Evolutionary conservation across 2,888 invertebrate species (phyloP), one percentile per base, ranked within the genome.

Genomic region (Euclidia mi): DNA sequence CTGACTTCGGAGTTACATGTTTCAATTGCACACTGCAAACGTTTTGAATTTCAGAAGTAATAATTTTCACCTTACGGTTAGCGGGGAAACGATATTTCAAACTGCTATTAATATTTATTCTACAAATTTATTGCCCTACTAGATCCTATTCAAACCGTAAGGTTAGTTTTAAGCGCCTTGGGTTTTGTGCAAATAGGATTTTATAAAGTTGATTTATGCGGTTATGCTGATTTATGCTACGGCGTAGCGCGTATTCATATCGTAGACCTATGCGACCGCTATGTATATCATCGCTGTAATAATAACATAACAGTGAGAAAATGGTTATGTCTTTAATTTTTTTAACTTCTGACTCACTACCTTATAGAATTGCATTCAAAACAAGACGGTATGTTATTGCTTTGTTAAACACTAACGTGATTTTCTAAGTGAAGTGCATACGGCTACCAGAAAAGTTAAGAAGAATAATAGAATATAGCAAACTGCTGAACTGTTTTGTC

Each of bases 121-220:
- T 31, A 67, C 55, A 56, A 72, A 71, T 71, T 62, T 72, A 72
- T 71, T 61, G 49, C 56, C 43, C 15, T 41, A 65, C 62, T 65
- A 60, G 70, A 69, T 72, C 70, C 70, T 50, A 62, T 72, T 71
- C 64, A 68, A 71, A 59, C 53, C 51, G 42, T 47, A 50, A 55
- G 73, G 70, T 57, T 61, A 47, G 60, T 71, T 72, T 65, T 59
- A 56, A 65, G 43, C 56, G 69, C 48, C 49, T 45, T 45, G 43
- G 69, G 59, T 55, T 71, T 50, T 60, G 56, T 69, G 50, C 34
- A 64, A 69, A 69, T 61, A 69, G 65, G 62, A 69, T 71, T 72
- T 62, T 69, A 65, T 57, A 37, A 65, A 58, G 49, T 31, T 69
- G 65, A 71, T 72, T 71, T 71, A 71, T 65, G 35, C n/a, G 44